A percentile compares a stretch with the other conserved stretches of the same genome.
Conservation (phyloP, 2,888 invertebrate species). For the Lasiommata megera region DNA sequence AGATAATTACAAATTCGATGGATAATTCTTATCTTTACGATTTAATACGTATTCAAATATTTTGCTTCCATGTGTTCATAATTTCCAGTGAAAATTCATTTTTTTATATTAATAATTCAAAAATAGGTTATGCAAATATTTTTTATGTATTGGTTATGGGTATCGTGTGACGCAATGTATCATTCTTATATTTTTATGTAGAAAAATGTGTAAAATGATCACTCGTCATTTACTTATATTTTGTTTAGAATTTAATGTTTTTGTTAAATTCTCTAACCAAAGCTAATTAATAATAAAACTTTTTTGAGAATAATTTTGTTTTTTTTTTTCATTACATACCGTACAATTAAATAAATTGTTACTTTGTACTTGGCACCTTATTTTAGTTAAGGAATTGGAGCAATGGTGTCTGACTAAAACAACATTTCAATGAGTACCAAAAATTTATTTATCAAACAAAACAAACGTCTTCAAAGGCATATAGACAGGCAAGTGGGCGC, state of each 20-base stretch:
- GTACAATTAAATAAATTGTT: too few relatives aligned
- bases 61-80: neutral
- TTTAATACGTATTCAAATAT: neutral
- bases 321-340: constrained; percentile 18
- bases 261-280: constrained; percentile 70
- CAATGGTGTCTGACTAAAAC: neutral
- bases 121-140: neutral
- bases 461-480: constrained; percentile 10
- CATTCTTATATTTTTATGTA: constrained; percentile 36
- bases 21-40: too few relatives aligned
- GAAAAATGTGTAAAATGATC: constrained; percentile 41
- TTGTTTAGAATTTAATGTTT: constrained; percentile 64
- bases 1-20: too few relatives aligned
- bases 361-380: too few relatives aligned
- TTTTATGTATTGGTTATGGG: constrained; percentile 20
- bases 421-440: neutral
- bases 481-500: constrained; percentile 13
- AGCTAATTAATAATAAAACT: constrained; percentile 51
- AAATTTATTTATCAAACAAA: constrained; percentile 1
- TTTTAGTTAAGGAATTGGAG: too few relatives aligned
- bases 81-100: neutral
- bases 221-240: constrained; percentile 27
- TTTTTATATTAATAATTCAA: too few relatives aligned
- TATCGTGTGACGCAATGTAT: neutral
- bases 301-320: constrained; percentile 37